Percentiles rank a stretch among this genome's conserved stretches.
phyloP scores from a whole-genome alignment of 2,888 invertebrate species.

The Gastracanthus pulcherrimus region DNA sequence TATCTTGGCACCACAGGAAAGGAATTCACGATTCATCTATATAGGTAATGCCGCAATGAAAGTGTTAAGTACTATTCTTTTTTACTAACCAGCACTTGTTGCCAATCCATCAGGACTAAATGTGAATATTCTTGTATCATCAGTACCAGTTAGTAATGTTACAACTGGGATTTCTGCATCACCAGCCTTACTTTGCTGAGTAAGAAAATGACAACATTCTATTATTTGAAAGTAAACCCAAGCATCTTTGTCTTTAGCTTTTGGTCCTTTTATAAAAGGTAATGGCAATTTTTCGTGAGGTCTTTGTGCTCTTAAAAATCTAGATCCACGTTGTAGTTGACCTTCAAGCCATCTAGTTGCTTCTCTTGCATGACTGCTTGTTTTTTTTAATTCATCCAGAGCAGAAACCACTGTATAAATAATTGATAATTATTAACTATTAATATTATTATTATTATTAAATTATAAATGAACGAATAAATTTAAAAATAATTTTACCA shows the following conservation, averaged over 20 bases:
- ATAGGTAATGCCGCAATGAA: no score
- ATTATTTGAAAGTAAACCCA: constrained; percentile 89
- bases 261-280: constrained; percentile 86
- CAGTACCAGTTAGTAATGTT: constrained; percentile 86
- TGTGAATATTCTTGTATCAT: constrained; percentile 79
- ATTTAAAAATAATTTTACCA: constrained; percentile 81
- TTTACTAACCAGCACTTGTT: constrained; percentile 81
- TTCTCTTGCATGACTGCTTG: constrained; percentile 90
- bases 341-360: constrained; percentile 96
- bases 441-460: not conserved
- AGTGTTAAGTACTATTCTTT: not conserved
- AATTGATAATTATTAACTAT: constrained; percentile 4
- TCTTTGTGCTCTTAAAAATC: constrained; percentile 92
- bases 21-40: no score
- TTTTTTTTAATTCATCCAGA: constrained; percentile 92
- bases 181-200: constrained; percentile 77
- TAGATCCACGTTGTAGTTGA: constrained; percentile 91
- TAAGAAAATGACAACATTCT: constrained; percentile 90
- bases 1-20: no score
- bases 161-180: constrained; percentile 81
- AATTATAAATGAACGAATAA: constrained; percentile 1
- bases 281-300: constrained; percentile 88
- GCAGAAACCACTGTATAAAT: constrained; percentile 88
- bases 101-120: constrained; percentile 89
- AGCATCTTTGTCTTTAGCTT: constrained; percentile 86